Evolutionary conservation across 2,113 vertebrate genomes (phyloP).

Genomic region (Crocuta crocuta): DNA sequence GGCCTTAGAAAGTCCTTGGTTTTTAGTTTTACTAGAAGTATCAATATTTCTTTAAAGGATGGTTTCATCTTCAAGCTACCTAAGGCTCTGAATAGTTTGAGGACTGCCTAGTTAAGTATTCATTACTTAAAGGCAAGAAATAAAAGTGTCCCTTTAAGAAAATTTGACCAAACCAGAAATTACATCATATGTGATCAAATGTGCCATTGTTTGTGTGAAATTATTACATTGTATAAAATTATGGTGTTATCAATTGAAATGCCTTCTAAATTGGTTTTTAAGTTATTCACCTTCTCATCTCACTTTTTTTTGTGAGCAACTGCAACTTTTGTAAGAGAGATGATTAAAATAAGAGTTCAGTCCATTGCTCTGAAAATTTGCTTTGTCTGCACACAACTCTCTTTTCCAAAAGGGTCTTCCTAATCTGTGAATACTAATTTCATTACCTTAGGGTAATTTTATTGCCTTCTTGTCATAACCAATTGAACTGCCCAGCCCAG

Average conservation of each 20-base stretch:
- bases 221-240: not conserved
- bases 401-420: not conserved
- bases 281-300: not conserved
- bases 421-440: conserved; percentile 20
- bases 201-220: not conserved
- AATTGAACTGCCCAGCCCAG: not conserved
- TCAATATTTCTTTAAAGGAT: not conserved
- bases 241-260: not conserved
- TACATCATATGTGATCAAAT: not conserved
- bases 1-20: not conserved
- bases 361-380: not conserved
- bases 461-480: not conserved
- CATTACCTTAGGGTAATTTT: not conserved
- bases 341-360: not conserved
- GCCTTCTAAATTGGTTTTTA: not conserved
- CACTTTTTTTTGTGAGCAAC: not conserved
- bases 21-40: not conserved
- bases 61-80: not conserved
- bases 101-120: not conserved
- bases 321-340: not conserved
- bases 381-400: not conserved
- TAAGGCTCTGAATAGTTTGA: not conserved
- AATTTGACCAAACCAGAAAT: not conserved
- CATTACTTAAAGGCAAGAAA: not conserved
- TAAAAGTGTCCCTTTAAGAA: not conserved